Evolutionary conservation across 2,888 invertebrate species (phyloP), one percentile per base, ranked within the genome.

Genomic region (Lacanobia wlatinum): DNA sequence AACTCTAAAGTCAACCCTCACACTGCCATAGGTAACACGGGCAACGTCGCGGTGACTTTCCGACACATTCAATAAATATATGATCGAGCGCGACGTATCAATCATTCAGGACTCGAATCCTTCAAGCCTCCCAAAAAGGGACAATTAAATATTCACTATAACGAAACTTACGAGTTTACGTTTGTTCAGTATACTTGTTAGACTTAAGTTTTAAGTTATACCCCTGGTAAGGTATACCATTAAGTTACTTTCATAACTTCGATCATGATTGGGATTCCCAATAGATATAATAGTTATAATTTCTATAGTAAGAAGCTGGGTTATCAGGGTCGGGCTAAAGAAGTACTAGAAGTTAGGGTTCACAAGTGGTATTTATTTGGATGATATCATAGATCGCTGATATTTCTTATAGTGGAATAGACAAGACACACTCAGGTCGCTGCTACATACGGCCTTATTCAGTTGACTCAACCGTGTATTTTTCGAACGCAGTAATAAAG

Each of bases 131-230:
- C 23, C 59, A 63, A 71, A 82, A 78, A 70, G 64, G 63, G 40
- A 59, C 21, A 67, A 63, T 79, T 78, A 76, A 82, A 69, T 83
- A 84, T 82, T 84, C 68, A 79, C 59, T 48, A 50, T 55, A 62
- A 61, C 52, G 53, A 67, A 73, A 60, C 52, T 52, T 69, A 21
- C 23, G 10, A 56, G 21, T 66, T 70, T 28, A 48, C 48, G n/a
- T 60, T 65, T 64, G 70, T 66, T 80, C 46, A 53, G 53, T 46
- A 34, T 5, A 58, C 56, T 34, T 43, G 65, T 28, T 50, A 23
- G 34, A 18, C 69, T 53, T 50, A 59, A 60, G 38, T 56, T 62
- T 34, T 34, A 34, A 34, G 34, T 34, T 34, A 34, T 34, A 34
- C 34, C 2, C 6, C 5, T 46, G 9, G 7, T 52, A 40, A 53